Conservation (phyloP, 2,113 vertebrate genomes). For the Ramphastos sulfuratus region DNA sequence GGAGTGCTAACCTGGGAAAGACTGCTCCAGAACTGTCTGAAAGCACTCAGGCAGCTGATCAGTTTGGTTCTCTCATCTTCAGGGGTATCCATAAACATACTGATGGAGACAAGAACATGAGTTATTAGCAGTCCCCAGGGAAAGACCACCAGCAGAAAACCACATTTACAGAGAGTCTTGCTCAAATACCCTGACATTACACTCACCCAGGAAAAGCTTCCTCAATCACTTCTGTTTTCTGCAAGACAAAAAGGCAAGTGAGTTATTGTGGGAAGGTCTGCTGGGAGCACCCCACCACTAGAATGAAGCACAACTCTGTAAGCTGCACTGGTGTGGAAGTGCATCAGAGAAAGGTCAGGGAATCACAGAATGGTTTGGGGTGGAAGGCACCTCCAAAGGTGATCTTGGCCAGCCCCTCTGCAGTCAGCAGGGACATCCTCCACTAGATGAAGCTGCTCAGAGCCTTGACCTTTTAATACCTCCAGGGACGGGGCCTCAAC, state of each 20-base stretch:
- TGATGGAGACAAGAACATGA: conserved; percentile 59
- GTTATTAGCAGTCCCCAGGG: background rate
- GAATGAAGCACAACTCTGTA: background rate
- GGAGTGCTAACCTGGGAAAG: conserved; percentile 88
- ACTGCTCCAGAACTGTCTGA: conserved; percentile 92
- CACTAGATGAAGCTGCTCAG: too few relatives aligned
- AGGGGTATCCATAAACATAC: conserved; percentile 98
- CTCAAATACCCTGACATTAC: background rate
- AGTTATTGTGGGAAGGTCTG: background rate
- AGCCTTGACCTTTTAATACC: too few relatives aligned
- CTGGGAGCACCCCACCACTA: background rate
- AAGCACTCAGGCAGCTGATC: conserved; percentile 92
- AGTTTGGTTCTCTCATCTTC: conserved; percentile 96
- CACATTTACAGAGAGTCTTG: background rate
- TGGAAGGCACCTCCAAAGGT: too few relatives aligned
- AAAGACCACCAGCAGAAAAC: background rate
- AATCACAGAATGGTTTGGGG: too few relatives aligned
- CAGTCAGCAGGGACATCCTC: too few relatives aligned
- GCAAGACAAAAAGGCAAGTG: background rate
- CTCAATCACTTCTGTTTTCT: conserved; percentile 98
- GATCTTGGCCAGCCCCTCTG: too few relatives aligned
- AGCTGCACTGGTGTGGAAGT: background rate
- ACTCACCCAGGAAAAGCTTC: conserved; percentile 98
- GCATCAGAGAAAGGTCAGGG: background rate
- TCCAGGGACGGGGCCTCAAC: too few relatives aligned